Base-by-base conservation (phyloP, 2,888 invertebrate genomes). In the Napeogenes inachia region DNA sequence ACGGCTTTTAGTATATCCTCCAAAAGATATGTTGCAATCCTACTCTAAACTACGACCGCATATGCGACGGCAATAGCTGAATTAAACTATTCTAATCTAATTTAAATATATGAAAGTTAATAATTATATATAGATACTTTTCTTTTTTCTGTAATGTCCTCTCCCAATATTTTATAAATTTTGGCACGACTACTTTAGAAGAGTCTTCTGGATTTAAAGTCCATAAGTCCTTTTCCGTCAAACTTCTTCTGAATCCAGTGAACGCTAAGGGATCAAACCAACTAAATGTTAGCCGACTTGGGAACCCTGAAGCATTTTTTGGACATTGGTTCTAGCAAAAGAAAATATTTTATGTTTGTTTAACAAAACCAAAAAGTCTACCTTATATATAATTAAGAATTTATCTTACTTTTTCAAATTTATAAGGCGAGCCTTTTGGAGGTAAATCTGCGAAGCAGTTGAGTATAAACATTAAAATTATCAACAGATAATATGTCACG, bases 201-300 rank as follows among this genome's bases (percentile, higher is more conserved):
- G 94, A 94, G 80, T 98, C 97, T 70, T 94, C 93, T 3, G 94
- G 93, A 75, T 97, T 97, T 81, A 99, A 92, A 54, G 95, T 94
- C 98, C 98, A 99, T 13, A 99, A 87, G 84, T 99, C 98, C 55
- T 92, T 90, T 66, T 93, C 92, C 68, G 94, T 95, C 66, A 99
- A 85, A 13, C 97, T 95, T 71, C 95, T 94, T 63, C 93, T 93
- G 86, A 96, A 98, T 30, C 98, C 98, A 68, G 92, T 93, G 89
- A 96, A 93, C 2, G 97, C 95, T 77, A 98, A 87, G 0, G 92
- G 81, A 84, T 97, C 97, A 83, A 98, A 98, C 99, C 99, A 99
- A 73, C 95, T 93, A 84, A 97, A 98, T 2, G 96, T 93, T 33
- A 98, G 89, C 61, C 94, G 93, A 30, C 97, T 97, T 6, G 97